phyloP scores from a whole-genome alignment of 1,140 invertebrate species.

The Cherax destructor region DNA sequence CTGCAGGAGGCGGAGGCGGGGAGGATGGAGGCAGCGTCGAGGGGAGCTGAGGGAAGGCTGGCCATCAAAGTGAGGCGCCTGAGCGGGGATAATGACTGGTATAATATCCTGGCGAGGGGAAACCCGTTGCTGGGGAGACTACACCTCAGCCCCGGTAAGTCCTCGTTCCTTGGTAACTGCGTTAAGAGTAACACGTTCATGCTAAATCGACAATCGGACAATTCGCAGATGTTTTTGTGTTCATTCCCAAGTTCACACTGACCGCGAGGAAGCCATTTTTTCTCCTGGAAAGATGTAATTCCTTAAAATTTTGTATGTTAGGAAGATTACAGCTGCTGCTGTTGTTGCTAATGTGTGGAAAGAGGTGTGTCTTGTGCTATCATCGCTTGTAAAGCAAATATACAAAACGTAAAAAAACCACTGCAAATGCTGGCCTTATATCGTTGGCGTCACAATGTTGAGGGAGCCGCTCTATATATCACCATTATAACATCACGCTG shows the following conservation, averaged over 20 bases:
- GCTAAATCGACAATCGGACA: too few species aligned
- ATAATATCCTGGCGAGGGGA: slow-evolving; percentile 41
- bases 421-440: slow-evolving; percentile 31
- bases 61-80: slow-evolving; percentile 56
- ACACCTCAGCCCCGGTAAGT: slow-evolving; percentile 41
- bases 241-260: too few species aligned
- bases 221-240: too few species aligned
- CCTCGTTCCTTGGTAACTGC: neutral
- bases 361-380: neutral
- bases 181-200: too few species aligned
- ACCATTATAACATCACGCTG: slow-evolving; percentile 69
- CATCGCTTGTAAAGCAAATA: slow-evolving; percentile 23
- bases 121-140: slow-evolving; percentile 3
- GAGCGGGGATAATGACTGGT: slow-evolving; percentile 63
- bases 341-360: too few species aligned
- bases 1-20: slow-evolving; percentile 13
- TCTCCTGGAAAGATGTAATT: too few species aligned
- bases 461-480: slow-evolving; percentile 56
- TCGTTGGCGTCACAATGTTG: slow-evolving; percentile 49
- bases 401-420: neutral
- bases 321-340: too few species aligned
- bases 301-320: too few species aligned
- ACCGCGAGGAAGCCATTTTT: too few species aligned
- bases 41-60: slow-evolving; percentile 19
- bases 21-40: neutral